phyloP scores from a whole-genome alignment of 2,888 invertebrate genomes.

The Ceraclea dissimilis region DNA sequence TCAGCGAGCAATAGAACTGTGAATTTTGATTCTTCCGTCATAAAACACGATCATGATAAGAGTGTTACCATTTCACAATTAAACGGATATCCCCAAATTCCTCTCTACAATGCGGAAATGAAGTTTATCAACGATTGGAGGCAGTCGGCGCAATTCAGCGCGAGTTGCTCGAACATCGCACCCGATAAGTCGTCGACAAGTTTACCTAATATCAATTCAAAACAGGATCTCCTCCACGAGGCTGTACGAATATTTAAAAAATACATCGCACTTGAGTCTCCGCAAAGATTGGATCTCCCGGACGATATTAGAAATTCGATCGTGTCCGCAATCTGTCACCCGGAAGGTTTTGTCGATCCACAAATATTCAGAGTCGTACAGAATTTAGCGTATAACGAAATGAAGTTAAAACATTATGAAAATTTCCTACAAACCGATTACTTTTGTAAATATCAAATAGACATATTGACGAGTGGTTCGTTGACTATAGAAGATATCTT shows the following conservation, averaged over 20 bases:
- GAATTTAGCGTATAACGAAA: slow-evolving; percentile 55
- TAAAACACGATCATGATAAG: slow-evolving; percentile 7
- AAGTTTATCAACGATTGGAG: slow-evolving; percentile 4
- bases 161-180: slow-evolving; percentile 18
- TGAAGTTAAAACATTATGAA: slow-evolving; percentile 69
- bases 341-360: slow-evolving; percentile 57
- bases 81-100: slow-evolving; percentile 6
- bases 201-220: neutral
- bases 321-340: slow-evolving; percentile 59
- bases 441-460: slow-evolving; percentile 89
- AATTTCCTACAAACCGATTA: slow-evolving; percentile 79
- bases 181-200: neutral
- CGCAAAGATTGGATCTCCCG: slow-evolving; percentile 51
- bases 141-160: slow-evolving; percentile 7
- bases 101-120: neutral
- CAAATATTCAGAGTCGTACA: slow-evolving; percentile 70
- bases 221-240: slow-evolving; percentile 39
- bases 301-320: slow-evolving; percentile 52
- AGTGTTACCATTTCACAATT: neutral
- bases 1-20: slow-evolving; percentile 15
- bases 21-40: slow-evolving; percentile 19
- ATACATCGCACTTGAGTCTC: slow-evolving; percentile 64
- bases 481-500: slow-evolving; percentile 81
- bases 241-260: slow-evolving; percentile 70
- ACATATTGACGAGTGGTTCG: slow-evolving; percentile 74